A percentile compares a stretch with the other conserved stretches of the same genome.
These are phyloP conservation scores for Chelon labrosus DNA, from an alignment of 2,797 vertebrate species.

Conservation along the genomic window DNA sequence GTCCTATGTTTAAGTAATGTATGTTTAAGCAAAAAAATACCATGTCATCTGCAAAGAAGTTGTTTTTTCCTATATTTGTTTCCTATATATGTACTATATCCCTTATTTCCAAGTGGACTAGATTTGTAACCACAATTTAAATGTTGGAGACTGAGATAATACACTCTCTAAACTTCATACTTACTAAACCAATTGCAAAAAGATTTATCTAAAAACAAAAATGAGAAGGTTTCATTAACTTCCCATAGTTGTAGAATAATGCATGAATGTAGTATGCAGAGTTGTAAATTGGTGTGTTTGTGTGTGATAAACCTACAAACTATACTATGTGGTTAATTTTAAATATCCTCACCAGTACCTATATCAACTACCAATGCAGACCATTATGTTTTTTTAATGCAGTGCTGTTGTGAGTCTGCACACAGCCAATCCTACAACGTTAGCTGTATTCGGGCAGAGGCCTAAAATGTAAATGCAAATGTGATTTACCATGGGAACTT, in stretches of 20 bases:
- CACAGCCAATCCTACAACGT: constrained; percentile 41
- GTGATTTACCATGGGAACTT: constrained; percentile 81
- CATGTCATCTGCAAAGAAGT: too few species aligned
- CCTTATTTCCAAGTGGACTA: neutral
- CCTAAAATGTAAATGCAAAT: constrained; percentile 76
- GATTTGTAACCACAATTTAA: neutral
- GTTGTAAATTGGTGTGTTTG: constrained; percentile 7
- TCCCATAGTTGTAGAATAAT: neutral
- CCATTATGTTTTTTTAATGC: constrained; percentile 62
- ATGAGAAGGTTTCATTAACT: neutral
- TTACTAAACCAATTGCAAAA: neutral
- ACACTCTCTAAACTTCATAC: neutral
- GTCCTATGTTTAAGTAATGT: too few species aligned
- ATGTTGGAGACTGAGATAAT: neutral
- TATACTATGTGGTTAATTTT: constrained; percentile 16
- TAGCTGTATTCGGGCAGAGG: constrained; percentile 54
- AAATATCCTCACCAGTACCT: constrained; percentile 8
- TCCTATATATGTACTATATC: neutral
- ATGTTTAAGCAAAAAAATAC: too few species aligned
- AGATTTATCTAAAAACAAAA: too few species aligned
- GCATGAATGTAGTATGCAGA: neutral
- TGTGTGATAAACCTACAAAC: neutral
- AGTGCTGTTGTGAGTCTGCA: constrained; percentile 39
- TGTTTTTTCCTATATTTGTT: neutral
- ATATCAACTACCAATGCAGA: constrained; percentile 14